These are phyloP conservation scores for Aphelocoma californica DNA, from an alignment of 2,797 vertebrate genomes.

Conservation along the genomic window DNA sequence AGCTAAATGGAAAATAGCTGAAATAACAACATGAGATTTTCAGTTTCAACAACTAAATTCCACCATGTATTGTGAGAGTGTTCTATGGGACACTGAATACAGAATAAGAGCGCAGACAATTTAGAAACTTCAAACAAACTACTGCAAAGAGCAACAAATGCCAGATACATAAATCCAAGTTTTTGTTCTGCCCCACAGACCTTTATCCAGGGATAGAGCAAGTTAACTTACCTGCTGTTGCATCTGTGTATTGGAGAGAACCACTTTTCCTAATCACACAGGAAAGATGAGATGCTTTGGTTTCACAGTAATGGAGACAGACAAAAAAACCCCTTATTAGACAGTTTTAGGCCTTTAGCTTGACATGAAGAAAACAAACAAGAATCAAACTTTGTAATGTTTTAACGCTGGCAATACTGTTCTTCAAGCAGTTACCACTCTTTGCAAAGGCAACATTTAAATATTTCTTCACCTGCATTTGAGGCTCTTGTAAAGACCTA, in stretches of 20 bases:
- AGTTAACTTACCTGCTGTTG: background rate
- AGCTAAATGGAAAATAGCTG: background rate
- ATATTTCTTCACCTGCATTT: background rate
- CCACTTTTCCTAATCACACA: background rate
- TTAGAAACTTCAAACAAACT: background rate
- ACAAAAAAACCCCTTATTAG: background rate
- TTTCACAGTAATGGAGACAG: background rate
- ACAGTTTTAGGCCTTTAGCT: background rate
- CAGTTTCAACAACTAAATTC: background rate
- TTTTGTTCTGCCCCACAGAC: background rate
- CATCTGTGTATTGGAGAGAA: background rate
- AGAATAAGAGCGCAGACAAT: background rate
- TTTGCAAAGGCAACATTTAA: background rate
- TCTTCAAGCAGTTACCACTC: background rate
- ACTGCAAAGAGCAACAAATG: background rate
- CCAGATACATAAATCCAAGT: background rate
- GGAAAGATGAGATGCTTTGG: background rate
- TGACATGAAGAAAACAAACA: background rate
- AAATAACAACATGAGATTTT: background rate
- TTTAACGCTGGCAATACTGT: background rate
- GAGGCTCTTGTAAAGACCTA: background rate
- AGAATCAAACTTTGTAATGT: background rate
- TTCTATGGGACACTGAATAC: background rate
- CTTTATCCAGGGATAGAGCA: background rate
- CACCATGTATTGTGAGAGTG: background rate